phyloP scores from a whole-genome alignment of 2,113 vertebrate genomes.

The Heterocephalus glaber region DNA sequence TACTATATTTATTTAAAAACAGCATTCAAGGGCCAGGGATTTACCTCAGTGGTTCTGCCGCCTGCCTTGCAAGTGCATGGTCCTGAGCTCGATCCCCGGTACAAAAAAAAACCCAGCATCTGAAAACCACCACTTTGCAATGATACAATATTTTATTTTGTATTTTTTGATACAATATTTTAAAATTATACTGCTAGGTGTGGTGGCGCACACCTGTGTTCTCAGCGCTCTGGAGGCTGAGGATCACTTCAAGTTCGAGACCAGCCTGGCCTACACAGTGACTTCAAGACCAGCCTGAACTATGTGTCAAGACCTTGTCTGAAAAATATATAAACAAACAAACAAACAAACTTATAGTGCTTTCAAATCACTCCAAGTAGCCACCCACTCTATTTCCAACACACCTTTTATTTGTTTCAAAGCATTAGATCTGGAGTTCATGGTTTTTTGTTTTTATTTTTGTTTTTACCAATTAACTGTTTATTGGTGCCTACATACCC shows the following conservation, averaged over 20 bases:
- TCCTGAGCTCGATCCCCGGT: no score
- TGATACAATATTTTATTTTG: conserved; percentile 7
- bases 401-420: not conserved
- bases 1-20: conserved; percentile 27
- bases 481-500: not conserved
- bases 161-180: conserved; percentile 8
- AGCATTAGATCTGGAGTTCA: not conserved
- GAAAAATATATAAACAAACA: no score
- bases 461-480: not conserved
- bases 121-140: conserved; percentile 5
- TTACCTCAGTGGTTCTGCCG: no score
- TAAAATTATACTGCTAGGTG: not conserved
- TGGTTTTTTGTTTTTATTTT: not conserved
- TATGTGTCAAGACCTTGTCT: no score
- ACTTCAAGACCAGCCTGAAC: no score
- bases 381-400: not conserved
- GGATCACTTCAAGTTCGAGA: no score
- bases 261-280: no score
- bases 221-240: no score
- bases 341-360: not conserved
- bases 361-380: conserved; percentile 37
- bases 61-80: no score
- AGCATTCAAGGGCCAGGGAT: no score
- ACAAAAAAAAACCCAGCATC: no score
- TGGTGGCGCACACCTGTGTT: no score